A percentile compares a stretch with the other conserved stretches of the same genome.
Evolutionary conservation across 2,797 vertebrate species (phyloP).

Genomic region (Linurgus olivaceus): DNA sequence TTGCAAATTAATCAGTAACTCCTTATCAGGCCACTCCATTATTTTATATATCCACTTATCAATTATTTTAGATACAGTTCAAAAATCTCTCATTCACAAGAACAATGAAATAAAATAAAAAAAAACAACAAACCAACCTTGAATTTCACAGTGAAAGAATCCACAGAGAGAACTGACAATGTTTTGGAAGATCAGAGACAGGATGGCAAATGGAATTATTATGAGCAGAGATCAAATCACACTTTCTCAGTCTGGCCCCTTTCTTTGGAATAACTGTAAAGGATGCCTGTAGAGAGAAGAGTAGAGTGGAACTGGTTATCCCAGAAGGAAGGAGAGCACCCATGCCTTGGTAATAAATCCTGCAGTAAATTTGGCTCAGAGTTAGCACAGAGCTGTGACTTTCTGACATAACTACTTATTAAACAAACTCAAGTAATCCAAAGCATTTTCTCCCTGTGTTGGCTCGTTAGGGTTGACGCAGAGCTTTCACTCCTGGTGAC

Average conservation of each 20-base stretch:
- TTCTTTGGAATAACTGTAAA: neutral
- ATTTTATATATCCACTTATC: neutral
- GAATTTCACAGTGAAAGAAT: neutral
- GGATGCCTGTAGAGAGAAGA: neutral
- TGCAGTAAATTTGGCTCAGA: neutral
- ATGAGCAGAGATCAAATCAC: neutral
- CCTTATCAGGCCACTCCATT: neutral
- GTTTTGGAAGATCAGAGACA: neutral
- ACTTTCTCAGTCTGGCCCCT: neutral
- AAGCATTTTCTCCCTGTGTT: neutral
- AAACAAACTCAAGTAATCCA: neutral
- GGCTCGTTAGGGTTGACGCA: accelerated
- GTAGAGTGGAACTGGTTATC: neutral
- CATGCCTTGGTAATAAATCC: neutral
- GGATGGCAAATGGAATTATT: neutral
- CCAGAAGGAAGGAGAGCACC: neutral
- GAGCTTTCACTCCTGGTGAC: neutral
- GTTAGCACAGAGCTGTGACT: neutral
- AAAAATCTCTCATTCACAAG: neutral
- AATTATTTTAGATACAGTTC: neutral
- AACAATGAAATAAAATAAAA: neutral
- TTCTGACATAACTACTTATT: neutral
- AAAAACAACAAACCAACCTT: neutral
- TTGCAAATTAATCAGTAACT: neutral
- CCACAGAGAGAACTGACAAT: neutral